A percentile compares a stretch with the other conserved stretches of the same genome.
These are phyloP conservation scores for Cirrhinus molitorella DNA, from an alignment of 2,797 vertebrate species.

Conservation along the genomic window DNA sequence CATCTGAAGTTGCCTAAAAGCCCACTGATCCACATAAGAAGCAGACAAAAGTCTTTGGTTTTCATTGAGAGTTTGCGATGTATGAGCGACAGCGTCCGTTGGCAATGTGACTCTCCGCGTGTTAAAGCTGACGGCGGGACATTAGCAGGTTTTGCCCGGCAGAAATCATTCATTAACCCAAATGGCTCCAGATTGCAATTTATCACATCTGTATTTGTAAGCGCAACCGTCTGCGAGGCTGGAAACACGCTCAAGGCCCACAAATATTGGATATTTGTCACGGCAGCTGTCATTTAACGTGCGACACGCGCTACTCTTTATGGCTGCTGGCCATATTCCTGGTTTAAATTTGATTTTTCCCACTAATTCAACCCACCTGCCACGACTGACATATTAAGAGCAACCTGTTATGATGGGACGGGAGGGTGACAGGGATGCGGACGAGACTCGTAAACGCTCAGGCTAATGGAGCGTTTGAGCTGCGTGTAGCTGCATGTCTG, in stretches of 20 bases:
- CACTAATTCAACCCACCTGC: slow-evolving; percentile 75
- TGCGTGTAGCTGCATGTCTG: slow-evolving; percentile 70
- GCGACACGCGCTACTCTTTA: slow-evolving; percentile 63
- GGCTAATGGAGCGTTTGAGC: slow-evolving; percentile 79
- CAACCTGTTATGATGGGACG: slow-evolving; percentile 65
- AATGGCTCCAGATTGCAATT: slow-evolving; percentile 80
- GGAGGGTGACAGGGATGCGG: slow-evolving; percentile 24
- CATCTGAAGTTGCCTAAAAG: not conserved
- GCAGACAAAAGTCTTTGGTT: not conserved
- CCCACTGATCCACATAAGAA: not conserved
- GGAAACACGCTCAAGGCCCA: slow-evolving; percentile 74
- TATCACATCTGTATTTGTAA: slow-evolving; percentile 77
- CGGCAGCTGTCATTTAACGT: slow-evolving; percentile 70
- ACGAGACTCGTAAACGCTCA: not conserved
- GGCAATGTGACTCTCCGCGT: not conserved
- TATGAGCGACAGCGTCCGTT: not conserved
- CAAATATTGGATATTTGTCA: slow-evolving; percentile 77
- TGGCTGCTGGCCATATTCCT: slow-evolving; percentile 2
- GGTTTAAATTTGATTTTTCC: slow-evolving; percentile 55
- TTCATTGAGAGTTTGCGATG: not conserved
- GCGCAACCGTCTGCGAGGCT: slow-evolving; percentile 70
- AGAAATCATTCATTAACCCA: slow-evolving; percentile 81
- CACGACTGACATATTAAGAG: slow-evolving; percentile 73
- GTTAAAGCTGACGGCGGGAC: slow-evolving; percentile 75
- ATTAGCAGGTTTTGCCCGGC: slow-evolving; percentile 78